phyloP scores from a whole-genome alignment of 2,113 vertebrate species.

The Apteryx mantelli region DNA sequence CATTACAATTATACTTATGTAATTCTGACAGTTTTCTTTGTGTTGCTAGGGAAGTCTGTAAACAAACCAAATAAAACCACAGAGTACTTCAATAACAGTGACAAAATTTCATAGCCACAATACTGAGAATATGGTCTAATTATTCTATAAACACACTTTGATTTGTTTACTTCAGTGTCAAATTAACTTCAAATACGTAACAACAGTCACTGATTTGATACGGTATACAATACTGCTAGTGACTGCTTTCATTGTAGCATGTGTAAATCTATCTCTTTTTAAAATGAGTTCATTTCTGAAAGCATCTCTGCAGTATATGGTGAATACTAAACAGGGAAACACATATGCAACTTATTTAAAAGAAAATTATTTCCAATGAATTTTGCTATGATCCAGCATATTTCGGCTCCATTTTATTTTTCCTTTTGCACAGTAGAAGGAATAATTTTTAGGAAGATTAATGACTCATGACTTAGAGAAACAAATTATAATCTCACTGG shows the following conservation, averaged over 20 bases:
- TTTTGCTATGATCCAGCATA: constrained; percentile 12
- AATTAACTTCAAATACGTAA: constrained; percentile 82
- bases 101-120: constrained; percentile 76
- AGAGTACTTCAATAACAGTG: constrained; percentile 71
- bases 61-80: constrained; percentile 77
- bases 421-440: constrained; percentile 42
- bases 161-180: constrained; percentile 84
- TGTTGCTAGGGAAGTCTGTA: constrained; percentile 77
- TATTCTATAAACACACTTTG: constrained; percentile 84
- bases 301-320: constrained; percentile 15
- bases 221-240: constrained; percentile 50
- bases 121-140: constrained; percentile 78
- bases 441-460: constrained; percentile 47
- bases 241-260: constrained; percentile 33
- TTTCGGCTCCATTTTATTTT: constrained; percentile 39
- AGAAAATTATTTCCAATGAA: constrained; percentile 68
- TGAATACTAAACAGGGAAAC: constrained; percentile 63
- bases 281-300: constrained; percentile 61
- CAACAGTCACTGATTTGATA: constrained; percentile 76
- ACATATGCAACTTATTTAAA: constrained; percentile 74
- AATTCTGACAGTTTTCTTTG: constrained; percentile 71
- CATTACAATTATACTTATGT: constrained; percentile 33
- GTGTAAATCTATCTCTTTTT: constrained; percentile 62
- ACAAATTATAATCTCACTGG: constrained; percentile 25
- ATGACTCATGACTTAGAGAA: constrained; percentile 40